Evolutionary conservation across 2,797 vertebrate species (phyloP).

Genomic region (Hyperoplus immaculatus): DNA sequence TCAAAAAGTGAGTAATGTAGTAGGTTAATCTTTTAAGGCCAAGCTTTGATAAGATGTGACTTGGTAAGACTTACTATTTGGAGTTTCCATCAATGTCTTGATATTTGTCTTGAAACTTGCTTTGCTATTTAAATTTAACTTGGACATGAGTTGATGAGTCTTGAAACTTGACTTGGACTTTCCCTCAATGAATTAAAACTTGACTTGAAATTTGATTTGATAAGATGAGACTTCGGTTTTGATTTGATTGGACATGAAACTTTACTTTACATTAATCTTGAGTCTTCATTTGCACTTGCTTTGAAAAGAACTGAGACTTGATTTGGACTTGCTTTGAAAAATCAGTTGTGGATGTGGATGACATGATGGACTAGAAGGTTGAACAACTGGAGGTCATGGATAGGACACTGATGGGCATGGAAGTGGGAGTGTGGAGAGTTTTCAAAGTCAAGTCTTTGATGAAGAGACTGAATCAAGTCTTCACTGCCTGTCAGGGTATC

Average conservation of each 20-base stretch:
- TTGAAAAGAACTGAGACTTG: too few relatives aligned
- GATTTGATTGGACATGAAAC: too few relatives aligned
- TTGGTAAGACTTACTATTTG: not conserved
- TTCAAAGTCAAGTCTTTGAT: not conserved
- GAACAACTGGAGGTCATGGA: not conserved
- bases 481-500: not conserved
- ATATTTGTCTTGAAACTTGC: too few relatives aligned
- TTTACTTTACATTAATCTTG: too few relatives aligned
- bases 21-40: too few relatives aligned
- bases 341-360: not conserved
- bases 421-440: not conserved
- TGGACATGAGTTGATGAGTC: too few relatives aligned
- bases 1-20: not conserved
- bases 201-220: not conserved
- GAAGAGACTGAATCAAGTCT: not conserved
- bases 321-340: too few relatives aligned
- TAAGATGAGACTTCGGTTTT: too few relatives aligned
- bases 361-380: not conserved
- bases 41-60: not conserved
- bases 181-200: not conserved
- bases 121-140: too few relatives aligned
- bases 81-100: not conserved
- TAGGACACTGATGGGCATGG: not conserved
- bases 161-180: too few relatives aligned
- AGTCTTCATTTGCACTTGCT: too few relatives aligned